Conservation (phyloP, 2,797 vertebrate genomes). For the Brachyalestes nurse region DNA sequence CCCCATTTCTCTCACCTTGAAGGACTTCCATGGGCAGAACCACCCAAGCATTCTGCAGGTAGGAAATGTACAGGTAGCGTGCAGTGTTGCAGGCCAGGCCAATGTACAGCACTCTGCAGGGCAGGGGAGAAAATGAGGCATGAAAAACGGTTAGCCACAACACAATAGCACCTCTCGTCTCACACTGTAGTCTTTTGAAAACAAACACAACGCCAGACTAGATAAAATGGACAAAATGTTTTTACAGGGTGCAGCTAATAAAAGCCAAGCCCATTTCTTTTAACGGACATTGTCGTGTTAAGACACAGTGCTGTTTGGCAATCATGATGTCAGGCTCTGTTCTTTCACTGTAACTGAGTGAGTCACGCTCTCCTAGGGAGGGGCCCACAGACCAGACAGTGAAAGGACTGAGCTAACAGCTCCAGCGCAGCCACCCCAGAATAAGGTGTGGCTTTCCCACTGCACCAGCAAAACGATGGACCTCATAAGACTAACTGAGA, state of each 20-base stretch:
- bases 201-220: slow-evolving; percentile 19
- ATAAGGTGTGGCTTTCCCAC: no score
- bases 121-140: neutral
- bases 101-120: slow-evolving; percentile 90
- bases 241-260: slow-evolving; percentile 5
- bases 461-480: no score
- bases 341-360: slow-evolving; percentile 38
- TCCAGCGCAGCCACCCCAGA: neutral
- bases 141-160: neutral
- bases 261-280: neutral
- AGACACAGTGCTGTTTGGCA: slow-evolving; percentile 28
- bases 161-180: neutral
- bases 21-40: slow-evolving; percentile 97
- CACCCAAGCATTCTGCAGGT: slow-evolving; percentile 93
- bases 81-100: slow-evolving; percentile 95
- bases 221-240: neutral
- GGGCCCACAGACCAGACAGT: slow-evolving; percentile 6
- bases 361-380: slow-evolving; percentile 42
- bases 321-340: slow-evolving; percentile 42
- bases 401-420: neutral
- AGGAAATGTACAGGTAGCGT: slow-evolving; percentile 96
- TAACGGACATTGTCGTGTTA: slow-evolving; percentile 25
- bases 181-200: neutral
- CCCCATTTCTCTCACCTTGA: slow-evolving; percentile 81
- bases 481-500: no score